These are phyloP conservation scores for Pimpla rufipes DNA, from an alignment of 2,888 invertebrate species.

Conservation along the genomic window DNA sequence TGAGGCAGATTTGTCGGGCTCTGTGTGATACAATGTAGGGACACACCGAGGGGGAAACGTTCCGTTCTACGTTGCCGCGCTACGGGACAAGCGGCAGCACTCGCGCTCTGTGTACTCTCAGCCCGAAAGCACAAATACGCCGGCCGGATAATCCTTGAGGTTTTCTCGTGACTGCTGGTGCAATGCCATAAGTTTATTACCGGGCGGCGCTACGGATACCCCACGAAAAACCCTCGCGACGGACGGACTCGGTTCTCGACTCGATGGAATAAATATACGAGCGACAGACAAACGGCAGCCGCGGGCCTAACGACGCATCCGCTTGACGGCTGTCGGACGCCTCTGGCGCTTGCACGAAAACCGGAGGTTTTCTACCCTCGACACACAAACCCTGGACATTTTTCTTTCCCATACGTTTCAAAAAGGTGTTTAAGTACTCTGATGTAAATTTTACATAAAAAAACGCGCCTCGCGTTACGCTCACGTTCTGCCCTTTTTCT, in stretches of 20 bases:
- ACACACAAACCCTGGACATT: background rate
- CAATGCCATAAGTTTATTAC: conserved; percentile 66
- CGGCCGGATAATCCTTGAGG: conserved; percentile 51
- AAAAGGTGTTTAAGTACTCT: no score
- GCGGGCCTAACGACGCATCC: conserved; percentile 53
- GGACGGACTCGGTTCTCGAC: conserved; percentile 15
- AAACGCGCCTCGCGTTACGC: no score
- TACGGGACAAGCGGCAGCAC: background rate
- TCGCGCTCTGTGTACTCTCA: conserved; percentile 16
- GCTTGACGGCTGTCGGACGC: conserved; percentile 68
- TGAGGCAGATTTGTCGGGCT: conserved; percentile 44
- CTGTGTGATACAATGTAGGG: conserved; percentile 26
- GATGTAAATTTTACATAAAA: no score
- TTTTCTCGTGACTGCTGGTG: conserved; percentile 67
- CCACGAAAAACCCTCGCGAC: background rate
- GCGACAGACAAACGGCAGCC: conserved; percentile 59
- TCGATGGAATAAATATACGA: conserved; percentile 34
- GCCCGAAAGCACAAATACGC: conserved; percentile 44
- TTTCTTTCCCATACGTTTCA: background rate
- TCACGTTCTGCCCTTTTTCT: no score
- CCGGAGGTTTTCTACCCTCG: background rate
- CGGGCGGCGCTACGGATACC: conserved; percentile 58
- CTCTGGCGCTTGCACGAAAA: conserved; percentile 57
- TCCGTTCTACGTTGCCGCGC: background rate
- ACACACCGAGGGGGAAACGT: background rate